A percentile compares a stretch with the other conserved stretches of the same genome.
phyloP scores from a whole-genome alignment of 2,797 vertebrate species.

The Alcedo quadribrachys region DNA sequence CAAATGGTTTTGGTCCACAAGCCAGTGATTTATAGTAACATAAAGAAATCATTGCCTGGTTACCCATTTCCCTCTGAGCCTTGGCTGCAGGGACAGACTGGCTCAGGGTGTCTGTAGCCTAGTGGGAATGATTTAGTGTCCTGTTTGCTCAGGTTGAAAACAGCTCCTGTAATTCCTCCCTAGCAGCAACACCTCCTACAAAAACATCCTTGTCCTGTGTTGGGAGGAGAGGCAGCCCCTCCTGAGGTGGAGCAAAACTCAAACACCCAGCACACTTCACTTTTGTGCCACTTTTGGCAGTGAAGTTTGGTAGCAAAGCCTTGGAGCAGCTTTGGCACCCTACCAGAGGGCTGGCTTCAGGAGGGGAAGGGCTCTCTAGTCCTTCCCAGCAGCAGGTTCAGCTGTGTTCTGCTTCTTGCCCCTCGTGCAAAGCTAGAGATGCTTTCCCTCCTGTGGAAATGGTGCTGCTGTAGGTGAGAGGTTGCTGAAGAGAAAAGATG shows the following conservation, averaged over 20 bases:
- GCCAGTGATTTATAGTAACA: background rate
- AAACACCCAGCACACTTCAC: no score
- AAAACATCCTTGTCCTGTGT: background rate
- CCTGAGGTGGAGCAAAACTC: background rate
- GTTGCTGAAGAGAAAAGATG: background rate
- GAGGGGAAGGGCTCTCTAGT: background rate
- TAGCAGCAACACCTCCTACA: background rate
- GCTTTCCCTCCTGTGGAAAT: background rate
- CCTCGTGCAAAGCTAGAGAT: background rate
- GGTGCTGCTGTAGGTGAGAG: background rate
- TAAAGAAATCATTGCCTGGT: background rate
- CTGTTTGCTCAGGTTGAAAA: background rate
- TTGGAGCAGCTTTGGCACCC: background rate
- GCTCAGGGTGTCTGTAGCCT: background rate
- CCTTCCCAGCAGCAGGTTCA: background rate
- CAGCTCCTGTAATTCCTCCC: background rate
- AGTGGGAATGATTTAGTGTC: background rate
- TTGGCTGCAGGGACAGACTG: background rate
- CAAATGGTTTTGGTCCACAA: fast-evolving
- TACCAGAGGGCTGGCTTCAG: background rate
- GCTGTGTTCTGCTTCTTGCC: background rate
- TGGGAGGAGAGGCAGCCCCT: background rate
- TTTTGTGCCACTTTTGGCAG: background rate
- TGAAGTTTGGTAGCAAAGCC: background rate
- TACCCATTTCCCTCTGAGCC: background rate